Evolutionary conservation across 2,888 invertebrate species (phyloP), one percentile per base, ranked within the genome.

Genomic region (Notodonta ziczac): DNA sequence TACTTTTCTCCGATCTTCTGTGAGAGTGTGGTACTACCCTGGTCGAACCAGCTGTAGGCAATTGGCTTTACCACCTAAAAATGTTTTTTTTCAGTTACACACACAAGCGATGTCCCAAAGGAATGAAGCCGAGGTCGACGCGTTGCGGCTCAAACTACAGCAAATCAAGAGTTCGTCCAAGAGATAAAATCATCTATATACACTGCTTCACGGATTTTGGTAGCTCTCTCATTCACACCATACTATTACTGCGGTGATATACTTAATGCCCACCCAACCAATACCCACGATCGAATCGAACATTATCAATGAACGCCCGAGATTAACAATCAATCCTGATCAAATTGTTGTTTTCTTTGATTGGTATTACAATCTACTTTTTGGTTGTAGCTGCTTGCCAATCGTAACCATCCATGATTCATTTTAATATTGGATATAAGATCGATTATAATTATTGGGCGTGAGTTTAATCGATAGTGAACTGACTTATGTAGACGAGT

Each of bases 91-190:
- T 8, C 86, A 94, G 94, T 78, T 94, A 10, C 91, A 93, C 73
- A 86, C 90, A 12, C 91, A 89, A 66, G 66, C 87, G 8, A 73
- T 87, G 32, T 85, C 91, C 3, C 90, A 90, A 59, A 89, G 88
- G 74, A 91, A 90, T 78, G 93, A 94, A 67, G 93, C 93, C 0
- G 93, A 88, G 0, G 90, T 94, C 13, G 94, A 94, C 74, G 88
- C 90, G 2, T 78, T 94, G n/a, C 88, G 94, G 16, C 91, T 93
- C 59, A 94, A 94, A 69, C 82, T 94, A 16, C 93, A 94, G 80
- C 93, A 94, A 80, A 93, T 94, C 76, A 94, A 94, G 75, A 94
- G 93, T 78, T 92, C 93, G 46, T 91, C 93, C 51, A 93, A 93
- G 72, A 94, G 93, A 94, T 94, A 94, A 90, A 81, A 77, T 75